Evolutionary conservation across 2,888 invertebrate species (phyloP), one percentile per base, ranked within the genome.

Genomic region (Drosophila gaucha): DNA sequence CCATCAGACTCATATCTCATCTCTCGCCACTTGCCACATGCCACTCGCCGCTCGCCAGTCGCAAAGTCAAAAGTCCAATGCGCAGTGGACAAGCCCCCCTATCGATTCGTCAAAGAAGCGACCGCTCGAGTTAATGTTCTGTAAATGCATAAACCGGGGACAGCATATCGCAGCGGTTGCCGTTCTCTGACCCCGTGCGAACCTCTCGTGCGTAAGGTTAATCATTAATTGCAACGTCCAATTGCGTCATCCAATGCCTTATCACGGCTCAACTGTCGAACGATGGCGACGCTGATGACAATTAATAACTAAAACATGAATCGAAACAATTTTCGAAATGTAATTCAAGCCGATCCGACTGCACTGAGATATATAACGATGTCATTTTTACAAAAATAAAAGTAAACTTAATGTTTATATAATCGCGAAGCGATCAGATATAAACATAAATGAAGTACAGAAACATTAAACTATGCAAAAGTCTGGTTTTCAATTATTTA

Each of bases 141-240:
- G 16, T 14, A 26, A 49, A 28, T 49, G 57, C 33, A 39, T 31
- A 39, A 26, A 14, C 30, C 22, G 28, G 16, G 33, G 35, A 35
- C 38, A 41, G 63, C 72, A 75, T 70, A 65, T 69, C 55, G 39
- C 49, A 26, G 12, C 24, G 31, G 20, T 22, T 35, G 60, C 33
- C 52, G 72, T 59, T 63, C 65, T 72, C 47, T 72, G 77, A 80
- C 73, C 77, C 56, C 38, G 31, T 47, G 35, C 55, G 57, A 60
- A 63, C 66, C 77, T 77, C 84, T 84, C 84, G 84, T 80, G 84
- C 80, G 77, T 67, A 36, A 67, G 69, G 73, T 84, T 77, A 67
- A 64, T 75, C 82, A 63, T 78, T 82, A 85, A 80, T 85, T 80
- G 77, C 77, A 83, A 39, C 62, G 58, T 39, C 67, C 35, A 82